Conservation (phyloP, 1,140 invertebrate genomes). For the Goniozus legneri region DNA sequence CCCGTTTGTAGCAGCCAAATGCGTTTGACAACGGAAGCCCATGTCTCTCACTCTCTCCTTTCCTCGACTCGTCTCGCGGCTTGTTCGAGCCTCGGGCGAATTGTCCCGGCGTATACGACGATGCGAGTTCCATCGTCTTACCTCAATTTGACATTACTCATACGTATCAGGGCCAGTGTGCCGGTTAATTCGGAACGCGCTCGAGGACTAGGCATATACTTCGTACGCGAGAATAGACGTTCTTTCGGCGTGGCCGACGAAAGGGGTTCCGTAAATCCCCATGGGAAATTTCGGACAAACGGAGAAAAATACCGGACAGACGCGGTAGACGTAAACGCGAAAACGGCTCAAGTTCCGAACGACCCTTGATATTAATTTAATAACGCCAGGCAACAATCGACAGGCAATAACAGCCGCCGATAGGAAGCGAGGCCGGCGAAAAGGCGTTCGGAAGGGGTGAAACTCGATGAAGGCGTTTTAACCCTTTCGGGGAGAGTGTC, state of each 20-base stretch:
- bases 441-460: background rate
- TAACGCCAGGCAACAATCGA: constrained; percentile 51
- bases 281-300: constrained; percentile 38
- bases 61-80: too few relatives aligned
- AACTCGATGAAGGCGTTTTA: constrained; percentile 29
- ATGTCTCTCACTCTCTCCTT: too few relatives aligned
- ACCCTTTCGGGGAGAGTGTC: constrained; percentile 51
- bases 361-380: constrained; percentile 52
- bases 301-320: constrained; percentile 38
- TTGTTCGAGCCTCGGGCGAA: constrained; percentile 32
- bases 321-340: constrained; percentile 13
- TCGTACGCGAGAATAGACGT: background rate
- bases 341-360: constrained; percentile 20
- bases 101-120: too few relatives aligned
- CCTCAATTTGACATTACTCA: too few relatives aligned
- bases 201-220: too few relatives aligned
- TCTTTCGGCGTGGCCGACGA: too few relatives aligned
- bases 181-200: too few relatives aligned
- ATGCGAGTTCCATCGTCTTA: too few relatives aligned
- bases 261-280: constrained; percentile 29
- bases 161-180: too few relatives aligned
- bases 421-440: background rate
- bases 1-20: constrained; percentile 53
- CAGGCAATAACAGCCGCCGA: constrained; percentile 50
- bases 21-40: constrained; percentile 53